phyloP scores from a whole-genome alignment of 2,797 vertebrate species.

The Siniperca obscura region DNA sequence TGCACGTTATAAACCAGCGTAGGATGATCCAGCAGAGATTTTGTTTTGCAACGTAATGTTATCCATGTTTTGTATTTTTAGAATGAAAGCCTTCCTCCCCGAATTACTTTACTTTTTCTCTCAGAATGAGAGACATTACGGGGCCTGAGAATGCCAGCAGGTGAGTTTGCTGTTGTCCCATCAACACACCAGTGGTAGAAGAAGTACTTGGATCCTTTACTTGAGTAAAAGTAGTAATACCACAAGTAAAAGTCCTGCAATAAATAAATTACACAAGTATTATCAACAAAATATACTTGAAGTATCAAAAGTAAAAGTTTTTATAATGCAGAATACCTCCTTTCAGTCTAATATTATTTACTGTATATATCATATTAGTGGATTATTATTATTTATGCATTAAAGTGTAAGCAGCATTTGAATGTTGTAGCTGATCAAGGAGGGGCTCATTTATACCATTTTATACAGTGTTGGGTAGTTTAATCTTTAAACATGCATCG shows the following conservation, averaged over 20 bases:
- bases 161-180: constrained; percentile 28
- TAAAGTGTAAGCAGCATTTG: neutral
- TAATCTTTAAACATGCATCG: neutral
- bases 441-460: neutral
- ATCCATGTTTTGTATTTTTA: constrained; percentile 34
- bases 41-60: constrained; percentile 6
- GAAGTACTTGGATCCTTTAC: neutral
- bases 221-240: neutral
- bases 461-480: neutral
- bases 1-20: neutral
- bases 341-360: neutral
- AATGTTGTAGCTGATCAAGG: neutral
- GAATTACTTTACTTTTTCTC: constrained; percentile 28
- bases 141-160: constrained; percentile 76
- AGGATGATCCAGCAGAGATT: neutral
- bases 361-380: no score
- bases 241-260: no score
- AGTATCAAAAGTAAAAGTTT: neutral
- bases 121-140: constrained; percentile 57
- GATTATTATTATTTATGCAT: neutral
- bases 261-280: neutral
- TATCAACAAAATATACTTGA: neutral
- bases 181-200: neutral
- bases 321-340: neutral
- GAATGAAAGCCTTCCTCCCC: constrained; percentile 28